Base-by-base conservation (phyloP, 1,140 invertebrate species). In the Hyphantria cunea region DNA sequence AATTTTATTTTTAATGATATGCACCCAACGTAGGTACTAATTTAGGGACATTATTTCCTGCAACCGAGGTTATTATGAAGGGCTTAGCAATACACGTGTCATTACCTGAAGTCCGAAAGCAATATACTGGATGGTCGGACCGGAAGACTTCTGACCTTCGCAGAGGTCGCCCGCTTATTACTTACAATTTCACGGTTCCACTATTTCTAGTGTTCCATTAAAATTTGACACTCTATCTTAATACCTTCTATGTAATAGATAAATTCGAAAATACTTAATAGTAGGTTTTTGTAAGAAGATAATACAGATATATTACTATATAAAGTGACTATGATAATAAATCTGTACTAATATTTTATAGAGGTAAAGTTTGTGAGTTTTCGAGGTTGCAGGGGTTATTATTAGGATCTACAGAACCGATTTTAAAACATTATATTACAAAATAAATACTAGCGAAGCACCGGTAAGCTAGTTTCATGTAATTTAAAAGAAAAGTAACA, bases 101-200 rank as follows among this genome's bases (percentile, higher is more conserved):
- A 10, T 53, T 25, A 47, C 15, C 44, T 5, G 7, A 9, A 47
- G 45, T 13, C 37, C 56, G 56, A 59, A 59, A 49, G 56, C 56
- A 49, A 42, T 41, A 3, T 25, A 25, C 17, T 33, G 12, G 44
- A 47, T 32, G 47, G 47, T 49, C 3, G 6, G 47, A 14, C 17
- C 56, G 56, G 56, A 59, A 59, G 47, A 25, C 6, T 8, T 6
- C 45, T 59, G 56, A 59, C 56, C 56, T 59, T 47, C 34, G 13
- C 12, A 15, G 48, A 15, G 64, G 64, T 60, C 64, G 44, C 34
- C 50, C 50, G 51, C 45, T 51, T 58, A 55, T 58, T 31, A 55
- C 37, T 14, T 42, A 50, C 34, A 17, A 25, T 32, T 62, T 45
- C 34, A 44, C n/a, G 25, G 34, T 48, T 11, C 34, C 3, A 25